A percentile compares a stretch with the other conserved stretches of the same genome.
phyloP scores from a whole-genome alignment of 2,113 vertebrate genomes.

The Trichechus manatus region DNA sequence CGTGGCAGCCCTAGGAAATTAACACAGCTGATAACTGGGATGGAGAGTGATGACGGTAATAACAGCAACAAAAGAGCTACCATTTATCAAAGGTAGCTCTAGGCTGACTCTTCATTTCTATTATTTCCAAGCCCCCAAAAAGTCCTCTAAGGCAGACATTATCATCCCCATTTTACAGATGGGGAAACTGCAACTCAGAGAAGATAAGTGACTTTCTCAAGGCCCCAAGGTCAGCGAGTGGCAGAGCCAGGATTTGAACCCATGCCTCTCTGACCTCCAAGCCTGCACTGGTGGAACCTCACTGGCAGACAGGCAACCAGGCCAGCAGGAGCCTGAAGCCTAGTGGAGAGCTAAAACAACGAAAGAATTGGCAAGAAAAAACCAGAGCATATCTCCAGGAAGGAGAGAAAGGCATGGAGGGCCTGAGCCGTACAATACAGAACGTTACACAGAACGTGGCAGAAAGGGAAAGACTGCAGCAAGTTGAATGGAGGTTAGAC shows the following conservation, averaged over 20 bases:
- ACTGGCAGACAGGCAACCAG: not conserved
- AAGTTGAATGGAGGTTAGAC: not conserved
- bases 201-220: not conserved
- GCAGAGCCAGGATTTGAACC: not conserved
- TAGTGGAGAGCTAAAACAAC: not conserved
- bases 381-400: not conserved
- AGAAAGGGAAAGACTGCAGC: not conserved
- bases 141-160: not conserved
- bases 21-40: not conserved
- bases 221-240: not conserved
- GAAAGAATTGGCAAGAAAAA: not conserved
- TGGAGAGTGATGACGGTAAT: accelerated
- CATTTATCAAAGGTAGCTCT: not conserved
- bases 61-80: not conserved
- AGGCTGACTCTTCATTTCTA: not conserved
- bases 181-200: not conserved
- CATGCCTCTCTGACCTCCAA: not conserved
- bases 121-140: not conserved
- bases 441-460: not conserved
- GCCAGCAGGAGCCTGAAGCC: not conserved
- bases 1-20: not conserved
- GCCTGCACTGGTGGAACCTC: not conserved
- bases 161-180: not conserved
- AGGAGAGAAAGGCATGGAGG: not conserved
- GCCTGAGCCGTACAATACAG: not conserved